phyloP scores from a whole-genome alignment of 2,888 invertebrate species.

The Mythimna pallens region DNA sequence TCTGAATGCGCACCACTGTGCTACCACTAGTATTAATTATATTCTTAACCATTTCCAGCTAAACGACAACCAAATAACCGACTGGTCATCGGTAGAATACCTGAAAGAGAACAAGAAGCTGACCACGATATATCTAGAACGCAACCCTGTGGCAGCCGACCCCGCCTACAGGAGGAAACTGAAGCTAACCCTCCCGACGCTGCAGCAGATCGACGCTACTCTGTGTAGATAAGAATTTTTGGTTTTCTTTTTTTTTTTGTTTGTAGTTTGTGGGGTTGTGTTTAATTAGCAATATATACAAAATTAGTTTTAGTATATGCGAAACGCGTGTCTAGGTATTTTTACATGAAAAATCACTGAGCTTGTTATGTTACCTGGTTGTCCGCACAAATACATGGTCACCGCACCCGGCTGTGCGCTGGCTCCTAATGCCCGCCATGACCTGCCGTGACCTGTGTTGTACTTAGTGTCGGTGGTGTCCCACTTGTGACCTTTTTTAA shows the following conservation, averaged over 20 bases:
- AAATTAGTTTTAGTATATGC: background rate
- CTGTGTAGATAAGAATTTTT: constrained; percentile 92
- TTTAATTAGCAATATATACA: background rate
- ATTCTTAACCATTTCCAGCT: constrained; percentile 89
- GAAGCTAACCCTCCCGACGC: constrained; percentile 95
- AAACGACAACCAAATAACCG: constrained; percentile 96
- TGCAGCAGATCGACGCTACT: constrained; percentile 99
- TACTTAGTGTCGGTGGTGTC: no score
- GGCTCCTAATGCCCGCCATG: no score
- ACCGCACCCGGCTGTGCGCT: no score
- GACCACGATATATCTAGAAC: constrained; percentile 97
- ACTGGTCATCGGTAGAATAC: constrained; percentile 96
- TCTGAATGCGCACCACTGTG: no score
- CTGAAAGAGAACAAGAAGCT: constrained; percentile 93
- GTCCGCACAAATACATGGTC: no score
- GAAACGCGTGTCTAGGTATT: no score
- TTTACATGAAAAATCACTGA: no score
- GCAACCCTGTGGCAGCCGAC: constrained; percentile 96
- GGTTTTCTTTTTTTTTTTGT: constrained; percentile 13
- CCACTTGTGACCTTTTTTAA: no score
- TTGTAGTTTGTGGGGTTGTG: constrained; percentile 36
- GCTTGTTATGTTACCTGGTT: no score
- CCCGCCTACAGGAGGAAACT: constrained; percentile 97
- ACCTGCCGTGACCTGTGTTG: no score
- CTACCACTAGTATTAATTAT: background rate